Conservation (phyloP, 2,888 invertebrate genomes). For the Diarsia mendica region DNA sequence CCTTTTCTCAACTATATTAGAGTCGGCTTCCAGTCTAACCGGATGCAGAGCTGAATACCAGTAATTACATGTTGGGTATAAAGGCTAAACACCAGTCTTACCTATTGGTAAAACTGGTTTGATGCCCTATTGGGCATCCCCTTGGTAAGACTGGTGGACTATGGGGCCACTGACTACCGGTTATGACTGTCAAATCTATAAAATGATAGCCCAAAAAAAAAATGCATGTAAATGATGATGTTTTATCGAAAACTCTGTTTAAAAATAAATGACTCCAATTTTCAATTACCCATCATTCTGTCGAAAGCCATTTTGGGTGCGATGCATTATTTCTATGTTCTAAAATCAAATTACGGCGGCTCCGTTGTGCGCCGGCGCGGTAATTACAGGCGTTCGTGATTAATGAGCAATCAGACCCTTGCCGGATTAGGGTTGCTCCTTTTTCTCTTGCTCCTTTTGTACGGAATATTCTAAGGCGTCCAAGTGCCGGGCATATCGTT, state of each 20-base stretch:
- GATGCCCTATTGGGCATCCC: no score
- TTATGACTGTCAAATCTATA: no score
- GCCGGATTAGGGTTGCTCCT: slow-evolving; percentile 75
- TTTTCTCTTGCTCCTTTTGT: slow-evolving; percentile 68
- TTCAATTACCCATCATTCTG: slow-evolving; percentile 60
- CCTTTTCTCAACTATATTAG: no score
- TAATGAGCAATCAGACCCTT: slow-evolving; percentile 87
- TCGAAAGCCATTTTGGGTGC: slow-evolving; percentile 66
- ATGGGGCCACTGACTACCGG: no score
- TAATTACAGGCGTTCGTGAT: slow-evolving; percentile 87
- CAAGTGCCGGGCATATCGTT: slow-evolving; percentile 64
- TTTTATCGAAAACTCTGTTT: slow-evolving; percentile 24
- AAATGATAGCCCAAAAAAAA: no score
- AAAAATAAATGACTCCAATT: slow-evolving; percentile 55
- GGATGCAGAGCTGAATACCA: no score
- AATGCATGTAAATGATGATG: no score
- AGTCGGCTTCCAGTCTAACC: no score
- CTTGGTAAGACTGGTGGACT: no score
- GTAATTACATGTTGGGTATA: no score
- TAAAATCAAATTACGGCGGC: slow-evolving; percentile 84
- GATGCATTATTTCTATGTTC: slow-evolving; percentile 81
- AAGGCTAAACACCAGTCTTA: no score
- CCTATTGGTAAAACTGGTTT: no score
- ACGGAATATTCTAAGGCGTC: slow-evolving; percentile 68
- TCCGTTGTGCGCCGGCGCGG: slow-evolving; percentile 79